A percentile compares a stretch with the other conserved stretches of the same genome.
Evolutionary conservation across 2,797 vertebrate species (phyloP).

Genomic region (Eurystomus glaucurus): DNA sequence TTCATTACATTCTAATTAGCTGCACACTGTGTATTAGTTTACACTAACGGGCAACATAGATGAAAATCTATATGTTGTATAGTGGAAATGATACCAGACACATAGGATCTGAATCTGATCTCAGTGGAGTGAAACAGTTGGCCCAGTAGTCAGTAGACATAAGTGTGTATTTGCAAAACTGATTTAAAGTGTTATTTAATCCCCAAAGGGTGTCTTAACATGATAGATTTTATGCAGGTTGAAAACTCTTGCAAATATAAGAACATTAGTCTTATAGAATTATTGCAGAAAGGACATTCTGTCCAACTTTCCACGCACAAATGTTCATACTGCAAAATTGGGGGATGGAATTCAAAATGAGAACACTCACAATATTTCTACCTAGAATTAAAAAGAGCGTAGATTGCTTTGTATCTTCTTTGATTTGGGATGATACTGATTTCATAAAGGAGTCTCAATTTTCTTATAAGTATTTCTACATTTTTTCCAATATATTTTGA

Average conservation of each 20-base stretch:
- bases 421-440: background rate
- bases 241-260: background rate
- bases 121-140: background rate
- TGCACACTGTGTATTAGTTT: background rate
- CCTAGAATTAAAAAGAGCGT: background rate
- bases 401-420: background rate
- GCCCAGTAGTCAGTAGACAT: background rate
- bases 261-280: background rate
- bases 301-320: background rate
- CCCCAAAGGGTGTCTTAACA: background rate
- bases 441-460: background rate
- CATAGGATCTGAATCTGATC: background rate
- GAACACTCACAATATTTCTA: background rate
- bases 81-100: background rate
- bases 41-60: background rate
- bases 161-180: background rate
- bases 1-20: background rate
- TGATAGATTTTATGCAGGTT: background rate
- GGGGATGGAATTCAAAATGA: conserved; percentile 9
- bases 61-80: background rate
- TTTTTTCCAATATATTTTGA: background rate
- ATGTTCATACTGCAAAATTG: background rate
- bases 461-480: background rate
- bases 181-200: background rate
- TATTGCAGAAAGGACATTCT: background rate